phyloP scores from a whole-genome alignment of 2,113 vertebrate genomes.

The Embiotoca jacksoni region DNA sequence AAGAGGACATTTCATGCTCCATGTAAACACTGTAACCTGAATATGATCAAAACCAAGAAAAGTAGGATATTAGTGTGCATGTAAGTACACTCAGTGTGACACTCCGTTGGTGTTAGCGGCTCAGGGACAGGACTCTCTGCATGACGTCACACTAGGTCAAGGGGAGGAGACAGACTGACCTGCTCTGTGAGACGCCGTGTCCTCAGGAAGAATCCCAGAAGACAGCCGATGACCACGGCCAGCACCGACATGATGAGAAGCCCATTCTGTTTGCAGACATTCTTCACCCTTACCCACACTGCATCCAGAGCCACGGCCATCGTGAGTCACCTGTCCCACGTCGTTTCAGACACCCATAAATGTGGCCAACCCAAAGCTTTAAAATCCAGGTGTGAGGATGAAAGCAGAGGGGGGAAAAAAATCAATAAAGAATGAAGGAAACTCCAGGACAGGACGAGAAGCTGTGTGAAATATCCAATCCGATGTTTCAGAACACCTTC shows the following conservation, averaged over 20 bases:
- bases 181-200: slow-evolving; percentile 92
- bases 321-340: slow-evolving; percentile 68
- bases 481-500: slow-evolving; percentile 43
- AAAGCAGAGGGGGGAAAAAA: not conserved
- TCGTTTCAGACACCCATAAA: slow-evolving; percentile 86
- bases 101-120: not conserved
- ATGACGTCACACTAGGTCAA: slow-evolving; percentile 22
- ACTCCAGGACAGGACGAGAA: slow-evolving; percentile 3
- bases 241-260: slow-evolving; percentile 96
- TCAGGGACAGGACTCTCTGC: not conserved
- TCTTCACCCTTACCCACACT: slow-evolving; percentile 89
- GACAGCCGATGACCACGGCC: slow-evolving; percentile 94
- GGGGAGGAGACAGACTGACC: slow-evolving; percentile 82
- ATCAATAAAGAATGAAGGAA: not conserved
- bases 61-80: not conserved
- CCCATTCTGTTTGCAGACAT: slow-evolving; percentile 93
- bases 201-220: slow-evolving; percentile 95
- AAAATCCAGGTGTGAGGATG: slow-evolving; percentile 47
- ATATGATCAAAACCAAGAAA: not conserved
- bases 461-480: slow-evolving; percentile 44
- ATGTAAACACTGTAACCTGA: no score
- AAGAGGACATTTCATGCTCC: no score
- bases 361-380: slow-evolving; percentile 21
- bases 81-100: not conserved
- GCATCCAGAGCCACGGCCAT: slow-evolving; percentile 92